A percentile compares a stretch with the other conserved stretches of the same genome.
Conservation (phyloP, 2,797 vertebrate species). For the Sebastes minor region DNA sequence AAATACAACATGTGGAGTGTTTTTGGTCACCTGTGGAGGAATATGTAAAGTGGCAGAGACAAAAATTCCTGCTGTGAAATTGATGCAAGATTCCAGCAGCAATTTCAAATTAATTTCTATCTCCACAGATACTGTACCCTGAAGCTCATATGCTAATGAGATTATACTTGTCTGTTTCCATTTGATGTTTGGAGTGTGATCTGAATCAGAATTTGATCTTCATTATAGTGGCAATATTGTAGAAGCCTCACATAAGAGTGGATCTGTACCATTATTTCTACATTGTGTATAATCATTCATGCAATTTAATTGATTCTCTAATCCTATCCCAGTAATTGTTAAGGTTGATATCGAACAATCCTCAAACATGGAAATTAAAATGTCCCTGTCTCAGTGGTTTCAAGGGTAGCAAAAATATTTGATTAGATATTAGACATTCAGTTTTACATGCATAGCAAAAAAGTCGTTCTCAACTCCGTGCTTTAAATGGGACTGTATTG, state of each 20-base stretch:
- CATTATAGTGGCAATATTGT: not conserved
- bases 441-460: not conserved
- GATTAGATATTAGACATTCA: not conserved
- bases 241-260: not conserved
- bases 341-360: not conserved
- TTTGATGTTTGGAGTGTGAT: conserved; percentile 47
- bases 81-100: conserved; percentile 32
- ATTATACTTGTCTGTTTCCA: conserved; percentile 40
- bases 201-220: conserved; percentile 28
- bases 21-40: conserved; percentile 37
- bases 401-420: not conserved
- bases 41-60: conserved; percentile 7
- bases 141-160: conserved; percentile 59
- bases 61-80: conserved; percentile 39
- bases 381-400: not conserved
- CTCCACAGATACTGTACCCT: conserved; percentile 43
- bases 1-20: not conserved
- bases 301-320: not conserved
- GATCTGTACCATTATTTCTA: not conserved
- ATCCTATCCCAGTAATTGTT: not conserved
- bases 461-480: not conserved
- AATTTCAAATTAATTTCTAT: conserved; percentile 55
- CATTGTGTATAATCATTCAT: not conserved
- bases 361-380: not conserved
- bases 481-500: accelerated